Evolutionary conservation across 2,113 vertebrate species (phyloP), one percentile per base, ranked within the genome.

Genomic region (Otus sunia): DNA sequence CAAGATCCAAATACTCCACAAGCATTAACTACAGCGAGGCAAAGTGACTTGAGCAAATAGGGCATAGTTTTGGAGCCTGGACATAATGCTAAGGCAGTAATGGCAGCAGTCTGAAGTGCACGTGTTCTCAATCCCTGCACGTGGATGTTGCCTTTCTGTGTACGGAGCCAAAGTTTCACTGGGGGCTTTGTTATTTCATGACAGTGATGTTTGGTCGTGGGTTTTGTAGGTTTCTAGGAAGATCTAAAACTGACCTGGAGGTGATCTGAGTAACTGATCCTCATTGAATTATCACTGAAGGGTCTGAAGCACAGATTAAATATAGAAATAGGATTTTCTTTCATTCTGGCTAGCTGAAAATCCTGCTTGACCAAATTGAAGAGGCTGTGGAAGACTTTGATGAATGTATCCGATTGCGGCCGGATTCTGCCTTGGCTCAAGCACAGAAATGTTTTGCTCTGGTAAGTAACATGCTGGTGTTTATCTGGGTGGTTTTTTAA

Each of bases 401-500:
- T 97, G 98, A 99, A 97, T 99, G 99, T 98, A 99, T 99, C 97
- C 96, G 98, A 66, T 98, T 99, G 94, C 98, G 99, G 86, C 99
- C 99, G 0, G 99, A 99, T 97, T 99, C 99, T 68, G 99, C 99
- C 82, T 98, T 99, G 91, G 99, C 99, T 4, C 99, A 99, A 97
- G 99, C 99, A 69, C 99, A 99, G 98, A 99, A 99, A 84, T 99
- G 99, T 96, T 99, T 99, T 10, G 99, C 99, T 41, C 97, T 99
- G 90, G 99, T 99, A 97, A 97, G 99, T 98, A 32, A 82, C 1
- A 0, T 49, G 53, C 21, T 78, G 53, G 32, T 80, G 8, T 68
- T 90, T 34, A 2, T n/a, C 76, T 80, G 60, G 8, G 43, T 71
- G 39, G 8, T 84, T 53, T 25, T 67, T 62, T 63, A 23, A 52